A percentile compares a stretch with the other conserved stretches of the same genome.
These are phyloP conservation scores for Synergus gifuensis DNA, from an alignment of 2,888 invertebrate species.

Conservation along the genomic window DNA sequence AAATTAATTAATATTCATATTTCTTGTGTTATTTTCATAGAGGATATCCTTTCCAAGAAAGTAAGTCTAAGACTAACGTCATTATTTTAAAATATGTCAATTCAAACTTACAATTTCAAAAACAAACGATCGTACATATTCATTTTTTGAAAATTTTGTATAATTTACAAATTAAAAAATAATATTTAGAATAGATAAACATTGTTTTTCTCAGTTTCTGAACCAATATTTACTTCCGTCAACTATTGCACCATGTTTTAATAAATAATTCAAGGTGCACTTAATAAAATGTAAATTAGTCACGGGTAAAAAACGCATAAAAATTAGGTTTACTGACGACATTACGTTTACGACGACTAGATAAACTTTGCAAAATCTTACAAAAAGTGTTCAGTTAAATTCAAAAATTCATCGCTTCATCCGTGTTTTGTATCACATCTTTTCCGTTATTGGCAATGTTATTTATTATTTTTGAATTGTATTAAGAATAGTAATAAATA, in stretches of 20 bases:
- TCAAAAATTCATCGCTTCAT: constrained; percentile 2
- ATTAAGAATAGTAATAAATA: constrained; percentile 34
- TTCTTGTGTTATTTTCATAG: too few relatives aligned
- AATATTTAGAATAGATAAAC: neutral
- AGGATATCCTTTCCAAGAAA: too few relatives aligned
- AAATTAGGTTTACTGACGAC: neutral
- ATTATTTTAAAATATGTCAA: too few relatives aligned
- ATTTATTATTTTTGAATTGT: constrained; percentile 13
- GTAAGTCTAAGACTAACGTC: too few relatives aligned
- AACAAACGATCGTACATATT: too few relatives aligned
- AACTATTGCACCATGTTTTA: neutral
- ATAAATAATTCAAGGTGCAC: neutral
- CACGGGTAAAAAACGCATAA: neutral
- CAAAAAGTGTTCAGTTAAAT: neutral
- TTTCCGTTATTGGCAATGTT: constrained; percentile 15
- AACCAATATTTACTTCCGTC: neutral
- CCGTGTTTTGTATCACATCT: constrained; percentile 18
- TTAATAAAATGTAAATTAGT: neutral
- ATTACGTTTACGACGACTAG: neutral
- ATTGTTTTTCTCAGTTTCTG: neutral
- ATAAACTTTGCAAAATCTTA: constrained; percentile 25
- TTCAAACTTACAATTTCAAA: too few relatives aligned
- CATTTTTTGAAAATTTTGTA: neutral
- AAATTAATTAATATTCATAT: too few relatives aligned
- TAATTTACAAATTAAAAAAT: neutral